Percentiles rank a stretch among this genome's conserved stretches.
phyloP scores from a whole-genome alignment of 2,113 vertebrate species.

The Lathamus discolor region DNA sequence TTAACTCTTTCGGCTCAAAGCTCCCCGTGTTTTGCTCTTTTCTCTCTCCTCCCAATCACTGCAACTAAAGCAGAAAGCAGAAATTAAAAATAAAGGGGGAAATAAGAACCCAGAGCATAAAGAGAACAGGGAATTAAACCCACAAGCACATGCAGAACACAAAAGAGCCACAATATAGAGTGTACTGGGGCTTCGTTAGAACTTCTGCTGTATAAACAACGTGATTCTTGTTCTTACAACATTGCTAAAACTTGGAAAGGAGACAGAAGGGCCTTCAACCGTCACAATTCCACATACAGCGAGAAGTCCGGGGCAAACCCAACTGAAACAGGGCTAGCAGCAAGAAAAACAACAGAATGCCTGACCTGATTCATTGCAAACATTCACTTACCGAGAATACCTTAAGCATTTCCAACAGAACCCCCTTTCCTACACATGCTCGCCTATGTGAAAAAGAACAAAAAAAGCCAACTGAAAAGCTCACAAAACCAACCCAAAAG shows the following conservation, averaged over 20 bases:
- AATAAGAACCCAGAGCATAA: not conserved
- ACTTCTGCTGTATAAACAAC: not conserved
- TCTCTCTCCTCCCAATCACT: not conserved
- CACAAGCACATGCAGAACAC: conserved; percentile 26
- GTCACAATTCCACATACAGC: not conserved
- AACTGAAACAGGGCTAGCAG: not conserved
- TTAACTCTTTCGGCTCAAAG: conserved; percentile 66
- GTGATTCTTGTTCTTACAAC: not conserved
- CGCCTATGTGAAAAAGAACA: not conserved
- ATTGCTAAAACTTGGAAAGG: not conserved
- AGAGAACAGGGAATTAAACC: not conserved
- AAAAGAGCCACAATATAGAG: conserved; percentile 26
- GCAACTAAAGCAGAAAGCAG: conserved; percentile 31
- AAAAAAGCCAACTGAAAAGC: not conserved
- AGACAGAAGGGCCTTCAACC: conserved; percentile 21
- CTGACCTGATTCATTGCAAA: not conserved
- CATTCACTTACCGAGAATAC: conserved; percentile 24
- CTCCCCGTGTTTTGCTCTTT: not conserved
- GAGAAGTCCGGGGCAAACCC: not conserved
- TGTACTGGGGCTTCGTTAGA: conserved; percentile 12
- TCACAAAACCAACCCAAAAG: not conserved
- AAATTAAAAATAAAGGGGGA: not conserved
- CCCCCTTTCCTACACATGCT: not conserved
- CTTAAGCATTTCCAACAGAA: conserved; percentile 11
- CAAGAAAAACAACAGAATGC: not conserved